Evolutionary conservation across 1,140 invertebrate species (phyloP).

Genomic region (Bombus huntii): DNA sequence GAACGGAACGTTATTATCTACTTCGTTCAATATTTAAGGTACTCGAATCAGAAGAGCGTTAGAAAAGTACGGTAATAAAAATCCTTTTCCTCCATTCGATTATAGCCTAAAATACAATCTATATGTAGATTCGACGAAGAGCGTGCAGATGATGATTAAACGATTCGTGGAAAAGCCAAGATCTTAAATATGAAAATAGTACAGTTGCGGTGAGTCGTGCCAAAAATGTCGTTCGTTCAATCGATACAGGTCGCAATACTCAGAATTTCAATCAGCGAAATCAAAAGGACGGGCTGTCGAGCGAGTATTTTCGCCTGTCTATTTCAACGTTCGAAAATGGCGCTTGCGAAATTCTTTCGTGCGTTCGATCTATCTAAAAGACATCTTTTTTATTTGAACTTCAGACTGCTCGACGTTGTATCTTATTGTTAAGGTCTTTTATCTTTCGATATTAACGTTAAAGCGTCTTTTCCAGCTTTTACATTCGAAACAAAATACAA

Average conservation of each 20-base stretch:
- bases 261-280: conserved; percentile 22
- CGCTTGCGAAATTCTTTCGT: conserved; percentile 36
- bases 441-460: too few relatives aligned
- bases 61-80: background rate
- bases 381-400: background rate
- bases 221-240: conserved; percentile 10
- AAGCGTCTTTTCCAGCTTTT: too few relatives aligned
- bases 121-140: background rate
- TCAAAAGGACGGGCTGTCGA: conserved; percentile 11
- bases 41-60: too few relatives aligned
- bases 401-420: too few relatives aligned
- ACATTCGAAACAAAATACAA: background rate
- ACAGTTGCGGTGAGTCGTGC: background rate
- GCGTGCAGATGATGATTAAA: conserved; percentile 22
- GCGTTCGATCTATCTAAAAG: background rate
- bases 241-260: conserved; percentile 41
- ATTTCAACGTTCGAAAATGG: conserved; percentile 43
- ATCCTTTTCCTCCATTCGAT: background rate
- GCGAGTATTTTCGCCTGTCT: conserved; percentile 46
- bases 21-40: background rate
- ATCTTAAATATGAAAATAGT: conserved; percentile 43
- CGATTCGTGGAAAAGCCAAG: conserved; percentile 21
- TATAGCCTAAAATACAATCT: background rate
- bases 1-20: too few relatives aligned
- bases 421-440: background rate